Evolutionary conservation across 2,797 vertebrate genomes (phyloP).

Genomic region (Holocentrus rufus): DNA sequence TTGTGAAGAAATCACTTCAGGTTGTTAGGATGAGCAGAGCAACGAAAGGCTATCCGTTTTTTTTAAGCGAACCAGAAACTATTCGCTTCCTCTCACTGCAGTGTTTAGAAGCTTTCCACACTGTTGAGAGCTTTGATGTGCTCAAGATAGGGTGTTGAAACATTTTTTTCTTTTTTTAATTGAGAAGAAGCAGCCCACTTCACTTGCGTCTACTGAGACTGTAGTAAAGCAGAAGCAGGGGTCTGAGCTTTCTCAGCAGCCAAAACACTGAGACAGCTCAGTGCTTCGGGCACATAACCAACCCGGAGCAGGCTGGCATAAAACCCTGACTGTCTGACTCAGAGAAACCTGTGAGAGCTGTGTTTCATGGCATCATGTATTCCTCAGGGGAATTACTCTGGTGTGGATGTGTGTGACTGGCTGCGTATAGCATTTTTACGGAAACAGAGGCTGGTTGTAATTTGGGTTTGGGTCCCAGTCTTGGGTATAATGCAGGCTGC

Average conservation of each 20-base stretch:
- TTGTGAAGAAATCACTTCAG: constrained; percentile 57
- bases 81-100: constrained; percentile 34
- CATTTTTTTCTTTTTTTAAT: neutral
- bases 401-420: constrained; percentile 23
- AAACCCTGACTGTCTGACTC: constrained; percentile 15
- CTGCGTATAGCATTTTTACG: constrained; percentile 44
- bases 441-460: constrained; percentile 22
- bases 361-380: constrained; percentile 47
- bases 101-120: constrained; percentile 47
- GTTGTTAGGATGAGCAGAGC: constrained; percentile 58
- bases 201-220: constrained; percentile 36
- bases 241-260: constrained; percentile 20
- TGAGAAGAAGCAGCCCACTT: neutral
- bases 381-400: constrained; percentile 52
- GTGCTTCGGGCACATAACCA: constrained; percentile 58
- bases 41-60: constrained; percentile 42
- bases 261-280: constrained; percentile 49
- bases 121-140: constrained; percentile 27
- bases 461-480: constrained; percentile 1
- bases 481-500: neutral
- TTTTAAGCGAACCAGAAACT: constrained; percentile 36
- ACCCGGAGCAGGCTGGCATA: constrained; percentile 47
- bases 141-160: constrained; percentile 43
- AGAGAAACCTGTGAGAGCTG: constrained; percentile 32
- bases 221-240: constrained; percentile 23